These are phyloP conservation scores for Psilopogon haemacephalus DNA, from an alignment of 2,113 vertebrate species.

Conservation along the genomic window DNA sequence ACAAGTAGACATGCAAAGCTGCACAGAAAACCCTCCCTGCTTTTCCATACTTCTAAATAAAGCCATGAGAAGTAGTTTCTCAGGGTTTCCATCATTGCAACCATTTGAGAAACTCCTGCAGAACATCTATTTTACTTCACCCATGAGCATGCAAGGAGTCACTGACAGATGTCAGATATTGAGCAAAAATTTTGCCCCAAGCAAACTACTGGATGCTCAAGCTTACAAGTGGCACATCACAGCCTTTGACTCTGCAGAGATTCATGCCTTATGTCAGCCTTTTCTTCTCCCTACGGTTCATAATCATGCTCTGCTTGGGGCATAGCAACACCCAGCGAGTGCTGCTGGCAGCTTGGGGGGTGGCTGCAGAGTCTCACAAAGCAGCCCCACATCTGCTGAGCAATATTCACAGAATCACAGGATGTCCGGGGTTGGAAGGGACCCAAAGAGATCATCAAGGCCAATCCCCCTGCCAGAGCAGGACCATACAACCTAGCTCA, in stretches of 20 bases:
- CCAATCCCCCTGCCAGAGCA: no score
- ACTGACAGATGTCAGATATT: conserved; percentile 50
- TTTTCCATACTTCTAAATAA: background rate
- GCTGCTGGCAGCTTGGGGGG: background rate
- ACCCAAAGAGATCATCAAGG: no score
- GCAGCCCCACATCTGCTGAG: background rate
- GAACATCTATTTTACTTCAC: background rate
- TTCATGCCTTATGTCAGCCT: background rate
- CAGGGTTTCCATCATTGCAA: background rate
- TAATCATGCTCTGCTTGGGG: background rate
- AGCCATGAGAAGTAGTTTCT: background rate
- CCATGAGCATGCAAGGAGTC: background rate
- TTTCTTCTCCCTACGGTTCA: background rate
- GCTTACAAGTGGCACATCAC: background rate
- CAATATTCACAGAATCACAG: background rate
- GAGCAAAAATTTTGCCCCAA: conserved; percentile 25
- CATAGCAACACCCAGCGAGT: fast-evolving
- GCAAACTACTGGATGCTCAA: conserved; percentile 25
- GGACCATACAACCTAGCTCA: no score
- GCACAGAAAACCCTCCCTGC: background rate
- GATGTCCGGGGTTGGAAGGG: no score
- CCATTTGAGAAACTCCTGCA: background rate
- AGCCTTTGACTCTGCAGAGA: conserved; percentile 26
- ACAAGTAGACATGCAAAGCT: background rate
- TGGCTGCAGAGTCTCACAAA: background rate